Conservation (phyloP, 2,888 invertebrate genomes). For the Spicauda simplicius region DNA sequence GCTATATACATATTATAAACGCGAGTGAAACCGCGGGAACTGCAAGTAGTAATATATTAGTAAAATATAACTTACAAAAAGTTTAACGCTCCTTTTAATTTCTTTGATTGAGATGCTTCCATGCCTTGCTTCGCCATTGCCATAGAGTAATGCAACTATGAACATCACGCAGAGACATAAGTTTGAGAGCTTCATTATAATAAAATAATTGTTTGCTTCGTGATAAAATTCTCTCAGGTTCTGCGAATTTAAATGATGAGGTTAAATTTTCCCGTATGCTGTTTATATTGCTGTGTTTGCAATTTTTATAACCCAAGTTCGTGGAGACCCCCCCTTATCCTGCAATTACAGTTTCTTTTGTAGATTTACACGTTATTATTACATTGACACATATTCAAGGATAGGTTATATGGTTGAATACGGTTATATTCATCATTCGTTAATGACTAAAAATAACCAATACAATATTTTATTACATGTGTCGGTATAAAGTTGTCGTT, state of each 20-base stretch:
- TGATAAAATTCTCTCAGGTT: neutral
- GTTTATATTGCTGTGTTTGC: conserved; percentile 18
- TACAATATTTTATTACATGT: too few species aligned
- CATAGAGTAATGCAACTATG: conserved; percentile 39
- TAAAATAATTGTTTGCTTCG: neutral
- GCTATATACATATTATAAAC: too few species aligned
- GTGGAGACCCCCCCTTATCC: conserved; percentile 41
- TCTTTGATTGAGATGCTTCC: conserved; percentile 55
- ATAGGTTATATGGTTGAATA: too few species aligned
- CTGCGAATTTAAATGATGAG: neutral
- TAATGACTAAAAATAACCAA: too few species aligned
- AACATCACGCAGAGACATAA: conserved; percentile 39
- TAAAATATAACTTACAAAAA: conserved; percentile 50
- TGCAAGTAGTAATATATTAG: too few species aligned
- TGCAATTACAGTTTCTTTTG: neutral
- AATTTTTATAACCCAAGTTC: conserved; percentile 19
- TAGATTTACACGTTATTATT: too few species aligned
- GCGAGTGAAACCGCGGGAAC: too few species aligned
- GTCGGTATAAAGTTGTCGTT: too few species aligned
- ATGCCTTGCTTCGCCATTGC: conserved; percentile 48
- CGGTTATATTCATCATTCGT: too few species aligned
- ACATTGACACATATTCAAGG: too few species aligned
- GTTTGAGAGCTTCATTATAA: conserved; percentile 42
- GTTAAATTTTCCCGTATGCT: neutral
- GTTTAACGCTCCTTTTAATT: conserved; percentile 53